These are phyloP conservation scores for Scrobipalpa costella DNA, from an alignment of 2,888 invertebrate species.

Conservation along the genomic window DNA sequence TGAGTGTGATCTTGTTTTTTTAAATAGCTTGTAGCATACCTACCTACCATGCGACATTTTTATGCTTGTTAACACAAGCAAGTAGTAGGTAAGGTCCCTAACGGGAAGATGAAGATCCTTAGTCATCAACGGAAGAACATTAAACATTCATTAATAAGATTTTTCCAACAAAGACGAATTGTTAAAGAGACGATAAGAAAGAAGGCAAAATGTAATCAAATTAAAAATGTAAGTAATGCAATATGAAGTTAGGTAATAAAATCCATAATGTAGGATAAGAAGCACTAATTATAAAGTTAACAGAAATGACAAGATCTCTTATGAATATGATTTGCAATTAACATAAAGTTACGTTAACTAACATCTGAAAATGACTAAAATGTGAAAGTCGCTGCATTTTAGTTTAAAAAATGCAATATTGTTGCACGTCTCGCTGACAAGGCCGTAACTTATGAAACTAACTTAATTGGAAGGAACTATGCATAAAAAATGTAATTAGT, in stretches of 20 bases:
- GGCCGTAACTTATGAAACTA: constrained; percentile 32
- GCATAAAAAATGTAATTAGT: constrained; percentile 29
- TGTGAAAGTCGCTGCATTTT: constrained; percentile 25
- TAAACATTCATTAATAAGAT: too few relatives aligned
- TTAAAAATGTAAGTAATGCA: too few relatives aligned
- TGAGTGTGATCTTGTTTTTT: too few relatives aligned
- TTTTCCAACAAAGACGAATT: not conserved
- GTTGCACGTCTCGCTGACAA: constrained; percentile 26
- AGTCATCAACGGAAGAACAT: too few relatives aligned
- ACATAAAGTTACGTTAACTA: constrained; percentile 20
- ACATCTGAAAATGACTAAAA: constrained; percentile 9
- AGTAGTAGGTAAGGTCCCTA: too few relatives aligned
- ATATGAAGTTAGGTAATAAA: not conserved
- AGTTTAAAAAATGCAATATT: constrained; percentile 25
- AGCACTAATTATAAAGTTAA: not conserved
- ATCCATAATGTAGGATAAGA: not conserved
- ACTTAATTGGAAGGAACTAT: constrained; percentile 31
- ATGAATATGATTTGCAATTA: not conserved
- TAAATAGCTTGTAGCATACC: too few relatives aligned
- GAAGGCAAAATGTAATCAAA: not conserved
- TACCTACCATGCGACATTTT: too few relatives aligned
- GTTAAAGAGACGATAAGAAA: too few relatives aligned
- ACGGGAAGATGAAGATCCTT: too few relatives aligned
- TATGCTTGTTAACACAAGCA: too few relatives aligned
- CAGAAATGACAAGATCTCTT: constrained; percentile 7